phyloP scores from a whole-genome alignment of 2,888 invertebrate species.

The Cremastobaeus sp. region DNA sequence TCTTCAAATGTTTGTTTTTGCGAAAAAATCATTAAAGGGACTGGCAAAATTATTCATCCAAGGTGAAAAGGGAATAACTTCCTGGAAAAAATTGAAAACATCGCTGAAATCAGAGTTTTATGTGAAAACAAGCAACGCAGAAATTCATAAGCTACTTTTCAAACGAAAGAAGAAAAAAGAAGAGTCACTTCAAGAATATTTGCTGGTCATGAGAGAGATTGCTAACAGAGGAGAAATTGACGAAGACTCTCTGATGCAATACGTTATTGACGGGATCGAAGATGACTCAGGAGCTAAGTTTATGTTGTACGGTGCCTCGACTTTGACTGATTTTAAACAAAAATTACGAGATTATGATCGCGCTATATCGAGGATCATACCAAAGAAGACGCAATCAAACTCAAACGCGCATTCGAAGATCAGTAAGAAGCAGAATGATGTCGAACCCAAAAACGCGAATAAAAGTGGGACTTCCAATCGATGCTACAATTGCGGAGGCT shows the following conservation, averaged over 20 bases:
- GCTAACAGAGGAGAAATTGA: constrained; percentile 3
- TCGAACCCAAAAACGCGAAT: no score
- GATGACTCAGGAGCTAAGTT: neutral
- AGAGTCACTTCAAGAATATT: constrained; percentile 1
- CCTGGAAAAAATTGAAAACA: constrained; percentile 1
- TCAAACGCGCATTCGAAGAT: no score
- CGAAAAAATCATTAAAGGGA: no score
- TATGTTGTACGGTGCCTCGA: neutral
- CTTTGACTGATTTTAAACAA: neutral
- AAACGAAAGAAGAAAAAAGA: constrained; percentile 7
- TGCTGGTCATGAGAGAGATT: neutral
- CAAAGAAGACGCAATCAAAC: no score
- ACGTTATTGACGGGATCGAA: neutral
- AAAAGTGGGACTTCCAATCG: no score
- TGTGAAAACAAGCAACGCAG: neutral
- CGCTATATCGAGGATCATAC: no score
- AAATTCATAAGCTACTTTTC: constrained; percentile 1
- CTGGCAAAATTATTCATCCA: no score
- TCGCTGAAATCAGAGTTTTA: constrained; percentile 2
- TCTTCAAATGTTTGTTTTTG: no score
- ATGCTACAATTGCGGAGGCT: neutral
- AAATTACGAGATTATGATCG: no score
- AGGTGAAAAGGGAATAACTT: constrained; percentile 5
- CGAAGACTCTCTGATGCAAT: neutral
- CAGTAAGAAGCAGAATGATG: no score